A percentile compares a stretch with the other conserved stretches of the same genome.
These are phyloP conservation scores for Panthera tigris DNA, from an alignment of 2,113 vertebrate species.

Conservation along the genomic window DNA sequence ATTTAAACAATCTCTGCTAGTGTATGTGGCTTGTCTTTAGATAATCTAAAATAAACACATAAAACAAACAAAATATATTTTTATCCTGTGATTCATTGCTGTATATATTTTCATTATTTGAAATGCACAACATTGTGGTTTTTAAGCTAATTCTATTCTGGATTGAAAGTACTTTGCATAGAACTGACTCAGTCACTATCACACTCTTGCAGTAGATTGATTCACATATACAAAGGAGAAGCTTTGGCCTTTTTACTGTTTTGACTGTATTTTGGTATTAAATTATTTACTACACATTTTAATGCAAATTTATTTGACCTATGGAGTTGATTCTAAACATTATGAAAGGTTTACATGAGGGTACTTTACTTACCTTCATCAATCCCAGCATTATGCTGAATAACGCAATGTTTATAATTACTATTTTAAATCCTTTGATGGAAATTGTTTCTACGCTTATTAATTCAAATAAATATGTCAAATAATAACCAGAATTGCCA, in stretches of 20 bases:
- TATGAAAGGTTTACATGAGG: background rate
- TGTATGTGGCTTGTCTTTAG: background rate
- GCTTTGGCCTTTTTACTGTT: background rate
- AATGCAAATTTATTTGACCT: constrained; percentile 8
- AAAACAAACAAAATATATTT: background rate
- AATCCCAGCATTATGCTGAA: background rate
- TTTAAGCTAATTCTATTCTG: background rate
- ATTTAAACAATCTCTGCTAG: background rate
- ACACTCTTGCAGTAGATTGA: background rate
- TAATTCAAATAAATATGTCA: background rate
- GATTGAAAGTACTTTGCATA: background rate
- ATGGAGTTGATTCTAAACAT: background rate
- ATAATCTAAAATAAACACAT: background rate
- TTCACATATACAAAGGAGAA: background rate
- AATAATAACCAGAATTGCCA: background rate
- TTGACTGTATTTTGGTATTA: background rate
- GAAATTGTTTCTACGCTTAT: background rate
- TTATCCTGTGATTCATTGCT: background rate
- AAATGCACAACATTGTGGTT: background rate
- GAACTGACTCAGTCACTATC: background rate
- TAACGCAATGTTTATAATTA: background rate
- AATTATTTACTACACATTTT: constrained; percentile 8
- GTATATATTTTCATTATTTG: background rate
- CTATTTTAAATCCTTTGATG: constrained; percentile 7
- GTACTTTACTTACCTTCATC: background rate